Conservation (phyloP, 2,888 invertebrate genomes). For the Ophion obscuratus region DNA sequence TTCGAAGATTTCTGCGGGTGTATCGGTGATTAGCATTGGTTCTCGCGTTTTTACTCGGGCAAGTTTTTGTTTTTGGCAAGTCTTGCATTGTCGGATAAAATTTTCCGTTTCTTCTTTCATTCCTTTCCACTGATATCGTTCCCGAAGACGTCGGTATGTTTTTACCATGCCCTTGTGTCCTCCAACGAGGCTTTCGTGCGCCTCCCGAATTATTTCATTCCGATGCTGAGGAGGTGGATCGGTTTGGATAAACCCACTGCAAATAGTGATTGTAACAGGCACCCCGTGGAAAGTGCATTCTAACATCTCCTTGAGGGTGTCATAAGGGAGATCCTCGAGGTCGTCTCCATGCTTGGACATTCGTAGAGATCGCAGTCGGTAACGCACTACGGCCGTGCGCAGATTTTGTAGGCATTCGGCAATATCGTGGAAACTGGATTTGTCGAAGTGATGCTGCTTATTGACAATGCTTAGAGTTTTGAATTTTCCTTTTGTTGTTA, state of each 20-base stretch:
- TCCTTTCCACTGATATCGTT: conserved; percentile 13
- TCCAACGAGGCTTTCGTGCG: neutral
- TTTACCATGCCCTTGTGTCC: neutral
- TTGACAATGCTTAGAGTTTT: conserved; percentile 28
- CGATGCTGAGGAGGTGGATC: conserved; percentile 10
- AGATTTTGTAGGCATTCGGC: neutral
- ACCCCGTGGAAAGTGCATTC: neutral
- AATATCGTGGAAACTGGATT: neutral
- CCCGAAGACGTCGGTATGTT: neutral
- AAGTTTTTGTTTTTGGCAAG: neutral
- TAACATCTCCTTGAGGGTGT: neutral
- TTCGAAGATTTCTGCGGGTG: neutral
- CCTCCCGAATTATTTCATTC: neutral
- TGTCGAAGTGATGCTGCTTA: conserved; percentile 22
- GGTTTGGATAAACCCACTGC: conserved; percentile 11
- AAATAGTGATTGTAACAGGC: conserved; percentile 10
- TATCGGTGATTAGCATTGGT: conserved; percentile 16
- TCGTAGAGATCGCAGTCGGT: conserved; percentile 7
- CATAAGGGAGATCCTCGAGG: conserved; percentile 8
- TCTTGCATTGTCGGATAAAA: neutral
- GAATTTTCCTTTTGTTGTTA: conserved; percentile 10
- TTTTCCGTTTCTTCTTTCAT: neutral
- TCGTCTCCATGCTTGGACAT: conserved; percentile 36
- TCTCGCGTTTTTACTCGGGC: conserved; percentile 12
- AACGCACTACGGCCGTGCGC: neutral